phyloP scores from a whole-genome alignment of 2,113 vertebrate species.

The Malurus elegans region DNA sequence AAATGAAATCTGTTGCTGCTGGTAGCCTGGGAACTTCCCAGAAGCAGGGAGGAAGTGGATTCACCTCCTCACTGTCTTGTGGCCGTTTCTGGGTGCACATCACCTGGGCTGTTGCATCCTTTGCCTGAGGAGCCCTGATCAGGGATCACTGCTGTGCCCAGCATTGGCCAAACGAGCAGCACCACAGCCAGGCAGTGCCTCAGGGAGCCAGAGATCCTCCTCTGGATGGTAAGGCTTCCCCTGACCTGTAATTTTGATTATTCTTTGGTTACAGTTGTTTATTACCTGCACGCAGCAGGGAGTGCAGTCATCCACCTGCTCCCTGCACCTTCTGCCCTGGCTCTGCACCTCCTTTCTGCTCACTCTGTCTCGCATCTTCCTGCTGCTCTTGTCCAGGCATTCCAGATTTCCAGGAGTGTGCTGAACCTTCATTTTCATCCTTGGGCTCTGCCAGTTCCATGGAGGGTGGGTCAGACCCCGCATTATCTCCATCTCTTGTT shows the following conservation, averaged over 20 bases:
- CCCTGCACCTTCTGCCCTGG: not conserved
- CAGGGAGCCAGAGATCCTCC: not conserved
- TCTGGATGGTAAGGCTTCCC: not conserved
- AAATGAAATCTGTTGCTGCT: not conserved
- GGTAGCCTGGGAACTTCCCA: not conserved
- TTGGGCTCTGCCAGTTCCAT: not conserved
- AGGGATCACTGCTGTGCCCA: not conserved
- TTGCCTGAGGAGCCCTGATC: not conserved
- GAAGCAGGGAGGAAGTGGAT: not conserved
- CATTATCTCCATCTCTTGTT: accelerated
- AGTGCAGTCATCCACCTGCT: not conserved
- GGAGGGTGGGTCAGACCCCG: not conserved
- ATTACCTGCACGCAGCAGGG: not conserved
- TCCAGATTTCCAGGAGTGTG: not conserved
- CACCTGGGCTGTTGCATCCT: not conserved
- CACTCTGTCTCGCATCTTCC: not conserved
- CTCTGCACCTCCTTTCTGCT: not conserved
- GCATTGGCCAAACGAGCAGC: not conserved
- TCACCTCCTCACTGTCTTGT: not conserved
- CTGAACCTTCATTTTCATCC: not conserved
- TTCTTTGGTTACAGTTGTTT: accelerated
- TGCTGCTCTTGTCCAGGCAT: not conserved
- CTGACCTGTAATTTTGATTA: not conserved
- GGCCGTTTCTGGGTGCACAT: not conserved
- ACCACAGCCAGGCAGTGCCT: not conserved